Evolutionary conservation across 2,113 vertebrate species (phyloP).

Genomic region (Platichthys flesus): DNA sequence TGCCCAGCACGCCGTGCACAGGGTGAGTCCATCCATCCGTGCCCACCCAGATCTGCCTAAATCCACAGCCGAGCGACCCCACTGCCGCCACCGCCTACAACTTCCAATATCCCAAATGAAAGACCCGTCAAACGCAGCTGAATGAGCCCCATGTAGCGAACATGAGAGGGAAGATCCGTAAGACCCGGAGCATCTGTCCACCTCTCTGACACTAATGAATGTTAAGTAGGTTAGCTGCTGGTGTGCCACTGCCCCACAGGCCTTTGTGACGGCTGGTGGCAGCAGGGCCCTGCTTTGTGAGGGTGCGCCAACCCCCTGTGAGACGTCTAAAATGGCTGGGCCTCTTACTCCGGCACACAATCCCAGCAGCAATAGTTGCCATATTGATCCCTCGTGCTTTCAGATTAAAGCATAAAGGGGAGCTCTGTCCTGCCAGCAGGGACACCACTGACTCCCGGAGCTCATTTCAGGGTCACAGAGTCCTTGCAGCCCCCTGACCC

Average conservation of each 20-base stretch:
- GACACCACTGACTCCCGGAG: conserved; percentile 85
- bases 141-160: conserved; percentile 69
- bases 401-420: conserved; percentile 94
- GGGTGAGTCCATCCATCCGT: conserved; percentile 72
- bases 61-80: conserved; percentile 32
- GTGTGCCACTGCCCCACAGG: conserved; percentile 76
- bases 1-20: conserved; percentile 27
- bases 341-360: conserved; percentile 90
- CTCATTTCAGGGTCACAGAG: conserved; percentile 93
- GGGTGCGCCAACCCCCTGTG: conserved; percentile 80
- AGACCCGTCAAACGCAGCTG: conserved; percentile 66
- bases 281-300: conserved; percentile 79
- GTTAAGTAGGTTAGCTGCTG: conserved; percentile 78
- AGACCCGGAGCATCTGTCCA: conserved; percentile 78
- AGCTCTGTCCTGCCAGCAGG: conserved; percentile 86
- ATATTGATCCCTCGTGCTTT: conserved; percentile 94
- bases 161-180: conserved; percentile 69
- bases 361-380: conserved; percentile 84
- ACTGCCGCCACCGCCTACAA: conserved; percentile 55
- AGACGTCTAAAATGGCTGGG: conserved; percentile 76
- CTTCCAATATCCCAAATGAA: conserved; percentile 64
- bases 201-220: conserved; percentile 83
- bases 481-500: conserved; percentile 91
- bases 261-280: conserved; percentile 85
- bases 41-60: conserved; percentile 59